phyloP scores from a whole-genome alignment of 2,113 vertebrate species.

The Sinocyclocheilus grahami region DNA sequence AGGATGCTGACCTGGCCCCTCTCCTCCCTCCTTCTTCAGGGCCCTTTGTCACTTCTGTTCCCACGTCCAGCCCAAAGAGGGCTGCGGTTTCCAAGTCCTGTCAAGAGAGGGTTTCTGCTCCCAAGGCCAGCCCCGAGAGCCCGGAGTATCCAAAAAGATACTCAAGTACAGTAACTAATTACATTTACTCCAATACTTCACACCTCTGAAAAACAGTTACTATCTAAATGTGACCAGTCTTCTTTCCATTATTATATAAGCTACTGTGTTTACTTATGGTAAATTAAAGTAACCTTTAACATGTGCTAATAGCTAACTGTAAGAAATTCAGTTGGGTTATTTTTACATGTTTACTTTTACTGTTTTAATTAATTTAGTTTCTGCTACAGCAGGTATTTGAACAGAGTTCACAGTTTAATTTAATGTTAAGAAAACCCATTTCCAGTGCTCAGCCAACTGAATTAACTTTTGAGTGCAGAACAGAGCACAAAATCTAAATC shows the following conservation, averaged over 20 bases:
- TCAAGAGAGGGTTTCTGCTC: no score
- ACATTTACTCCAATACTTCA: no score
- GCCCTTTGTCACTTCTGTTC: no score
- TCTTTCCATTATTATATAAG: neutral
- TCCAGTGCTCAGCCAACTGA: constrained; percentile 1
- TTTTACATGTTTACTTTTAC: neutral
- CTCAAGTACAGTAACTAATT: no score
- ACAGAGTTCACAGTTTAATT: neutral
- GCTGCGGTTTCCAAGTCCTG: no score
- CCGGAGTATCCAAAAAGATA: no score
- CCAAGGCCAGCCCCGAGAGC: no score
- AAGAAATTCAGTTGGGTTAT: neutral
- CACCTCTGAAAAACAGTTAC: no score
- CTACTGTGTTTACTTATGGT: neutral
- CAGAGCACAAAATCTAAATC: neutral
- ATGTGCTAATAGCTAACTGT: neutral
- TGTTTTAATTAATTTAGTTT: neutral
- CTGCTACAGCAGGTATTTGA: neutral
- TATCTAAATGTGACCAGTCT: no score
- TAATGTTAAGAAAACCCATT: neutral
- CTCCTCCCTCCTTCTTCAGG: no score
- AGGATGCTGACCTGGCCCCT: no score
- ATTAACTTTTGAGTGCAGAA: neutral
- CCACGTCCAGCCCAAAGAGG: no score
- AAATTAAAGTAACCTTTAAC: neutral